Evolutionary conservation across 2,113 vertebrate species (phyloP), one percentile per base, ranked within the genome.

Genomic region (Tautogolabrus adspersus): DNA sequence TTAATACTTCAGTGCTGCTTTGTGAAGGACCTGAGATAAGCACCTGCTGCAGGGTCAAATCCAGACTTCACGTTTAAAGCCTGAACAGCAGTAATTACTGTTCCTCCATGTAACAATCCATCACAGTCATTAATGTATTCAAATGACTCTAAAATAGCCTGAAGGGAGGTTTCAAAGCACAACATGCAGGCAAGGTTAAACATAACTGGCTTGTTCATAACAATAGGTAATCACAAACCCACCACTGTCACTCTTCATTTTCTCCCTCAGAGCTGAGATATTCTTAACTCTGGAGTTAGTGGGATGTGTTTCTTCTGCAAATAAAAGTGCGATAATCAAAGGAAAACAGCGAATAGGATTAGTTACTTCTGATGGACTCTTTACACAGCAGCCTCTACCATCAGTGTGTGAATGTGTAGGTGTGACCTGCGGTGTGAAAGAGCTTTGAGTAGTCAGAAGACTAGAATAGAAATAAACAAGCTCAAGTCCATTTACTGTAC

Each of bases 41-140:
- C 37, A 49, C 42, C 66, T 23, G 67, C 63, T 68, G 11, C 37
- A 13, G 55, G 58, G 72, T 61, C 61, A 1, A 13, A 34, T 47
- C 0, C 54, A 54, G 57, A 54, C 54, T 73, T 40, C 46, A 47
- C 42, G 16, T 44, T 42, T 21, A 66, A 0, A 38, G 30, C 26
- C 12, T 9, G 12, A 34, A 12, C 38, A 6, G 38, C 38, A 3
- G 15, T 23, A 30, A 16, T 34, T 15, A 47, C 19, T 0, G 60
- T 26, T 61, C 44, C 23, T 15, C 19, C 26, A 37, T 52, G 44
- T 10, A 58, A 62, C 58, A 52, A 62, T 75, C 58, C 51, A 21
- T 58, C 52, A 74, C 0, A 34, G 52, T 12, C 38, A n/a, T 26
- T 52, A 30, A 19, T 42, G 55, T 15, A 70, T 69, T 63, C 44